These are phyloP conservation scores for Brachionus sp. DNA, from an alignment of 1,140 invertebrate species.

Conservation along the genomic window DNA sequence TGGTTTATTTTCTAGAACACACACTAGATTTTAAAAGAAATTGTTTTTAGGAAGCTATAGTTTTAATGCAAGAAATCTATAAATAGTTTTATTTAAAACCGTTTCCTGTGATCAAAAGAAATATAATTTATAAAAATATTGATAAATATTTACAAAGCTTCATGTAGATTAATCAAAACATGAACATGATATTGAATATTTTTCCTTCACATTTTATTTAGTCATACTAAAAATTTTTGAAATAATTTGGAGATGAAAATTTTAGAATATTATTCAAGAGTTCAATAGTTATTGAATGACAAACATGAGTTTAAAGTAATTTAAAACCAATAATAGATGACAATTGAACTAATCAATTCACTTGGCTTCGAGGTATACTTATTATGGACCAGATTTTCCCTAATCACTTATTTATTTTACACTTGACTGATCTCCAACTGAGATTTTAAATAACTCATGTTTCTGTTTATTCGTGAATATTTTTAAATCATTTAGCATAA, in stretches of 20 bases:
- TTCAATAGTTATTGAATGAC: background rate
- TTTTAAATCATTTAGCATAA: background rate
- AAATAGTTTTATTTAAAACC: background rate
- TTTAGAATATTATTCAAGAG: background rate
- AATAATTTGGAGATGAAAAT: background rate
- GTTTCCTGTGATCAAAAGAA: background rate
- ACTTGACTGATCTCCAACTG: background rate
- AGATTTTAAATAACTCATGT: background rate
- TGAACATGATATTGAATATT: background rate
- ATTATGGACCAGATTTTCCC: background rate
- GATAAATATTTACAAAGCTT: background rate
- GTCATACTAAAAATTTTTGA: no score
- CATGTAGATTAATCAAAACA: background rate
- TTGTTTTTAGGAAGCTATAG: background rate
- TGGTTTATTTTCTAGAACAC: background rate
- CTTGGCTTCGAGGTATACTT: background rate
- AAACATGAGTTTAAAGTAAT: background rate
- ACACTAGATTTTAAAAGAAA: background rate
- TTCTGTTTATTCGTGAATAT: background rate
- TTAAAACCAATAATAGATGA: background rate
- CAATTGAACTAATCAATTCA: background rate
- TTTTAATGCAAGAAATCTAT: background rate
- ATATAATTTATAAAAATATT: background rate
- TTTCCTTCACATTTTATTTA: no score
- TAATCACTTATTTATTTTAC: background rate